Evolutionary conservation across 2,888 invertebrate genomes (phyloP), one percentile per base, ranked within the genome.

Genomic region (Eucriotettix oculatus): DNA sequence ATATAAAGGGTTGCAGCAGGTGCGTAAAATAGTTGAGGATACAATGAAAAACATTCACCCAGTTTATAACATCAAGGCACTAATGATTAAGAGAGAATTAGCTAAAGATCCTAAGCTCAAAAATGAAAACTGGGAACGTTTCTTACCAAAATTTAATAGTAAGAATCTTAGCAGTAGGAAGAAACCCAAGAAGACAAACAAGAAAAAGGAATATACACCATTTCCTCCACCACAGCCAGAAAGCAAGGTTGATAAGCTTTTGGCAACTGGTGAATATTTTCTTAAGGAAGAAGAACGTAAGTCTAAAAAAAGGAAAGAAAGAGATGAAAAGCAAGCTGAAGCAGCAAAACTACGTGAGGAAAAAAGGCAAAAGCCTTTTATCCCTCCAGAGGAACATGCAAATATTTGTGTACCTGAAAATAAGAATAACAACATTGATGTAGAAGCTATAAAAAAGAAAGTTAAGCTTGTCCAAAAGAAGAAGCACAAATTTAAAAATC

Each of bases 1-100:
- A 1, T 91, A 95, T 70, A 88, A 86, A 74, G 98, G 98, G 0
- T 72, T 92, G 40, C 83, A 86, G 60, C 88, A 90, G 73, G 90
- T 91, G 0, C 78, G 96, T 60, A 84, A 88, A 67, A 90, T 99
- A 68, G 90, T 92, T 1, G 87, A 89, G 70, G 98, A 99, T 68
- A 96, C 96, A 0, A 97, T 99, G 97, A 92, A 91, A 71, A 99
- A 99, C 73, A 83, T 99, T 60, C 99, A 99, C 77, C 99, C 99
- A 1, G 93, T 99, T 72, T 98, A 97, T 71, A 97, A 96, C 69
- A 95, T 99, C 1, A 91, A 97, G 77, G 88, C 92, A 2, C 74
- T 99, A 58, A 98, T 99, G 97, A 96, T 99, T 58, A 98, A 98
- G 72, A 80, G 87, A 66, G 97, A 99, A 74, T 74, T 99, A 60